Evolutionary conservation across 2,113 vertebrate species (phyloP), one percentile per base, ranked within the genome.

Genomic region (Eulemur macaco): DNA sequence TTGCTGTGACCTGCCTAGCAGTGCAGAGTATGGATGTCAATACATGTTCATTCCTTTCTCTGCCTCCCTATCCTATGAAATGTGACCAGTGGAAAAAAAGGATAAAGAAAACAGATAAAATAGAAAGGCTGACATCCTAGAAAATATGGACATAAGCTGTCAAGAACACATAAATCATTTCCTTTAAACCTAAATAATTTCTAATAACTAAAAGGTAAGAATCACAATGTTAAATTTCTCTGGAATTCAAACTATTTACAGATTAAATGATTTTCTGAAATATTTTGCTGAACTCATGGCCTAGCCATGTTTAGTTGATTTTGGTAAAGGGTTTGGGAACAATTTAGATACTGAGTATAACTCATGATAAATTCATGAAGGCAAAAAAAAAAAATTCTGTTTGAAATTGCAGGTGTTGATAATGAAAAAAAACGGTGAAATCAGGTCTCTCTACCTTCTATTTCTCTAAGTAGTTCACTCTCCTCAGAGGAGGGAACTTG

Each of bases 321-420:
- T 92, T 63, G 66, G 42, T 60, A 85, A 88, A 93, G n/a, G 25
- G 14, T 60, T 88, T 85, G 66, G 37, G 90, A 94, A 84, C 37
- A 50, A 77, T 58, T 97, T 71, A 85, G 58, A 94, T 76, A 64
- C 34, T 68, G 20, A 89, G 56, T 39, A 84, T 77, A 31, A 94
- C 58, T 92, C 42, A 78, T 39, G 54, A 86, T n/a, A 87, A 91
- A 97, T 60, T 71, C 34, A 69, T 87, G 37, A 97, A 95, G 37
- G 9, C 39, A 85, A 91, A 89, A 86, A 74, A 54, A 42, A 50
- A 23, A 91, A 52, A 86, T 52, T 85, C 9, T 66, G 58, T 88
- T 87, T 77, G 77, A 88, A 94, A 95, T 39, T 91, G 45, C 69
- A 96, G 66, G 66, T 84, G 50, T 45, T 81, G 58, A 58, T 77